phyloP scores from a whole-genome alignment of 2,888 invertebrate genomes.

The Oeneis ivallda region DNA sequence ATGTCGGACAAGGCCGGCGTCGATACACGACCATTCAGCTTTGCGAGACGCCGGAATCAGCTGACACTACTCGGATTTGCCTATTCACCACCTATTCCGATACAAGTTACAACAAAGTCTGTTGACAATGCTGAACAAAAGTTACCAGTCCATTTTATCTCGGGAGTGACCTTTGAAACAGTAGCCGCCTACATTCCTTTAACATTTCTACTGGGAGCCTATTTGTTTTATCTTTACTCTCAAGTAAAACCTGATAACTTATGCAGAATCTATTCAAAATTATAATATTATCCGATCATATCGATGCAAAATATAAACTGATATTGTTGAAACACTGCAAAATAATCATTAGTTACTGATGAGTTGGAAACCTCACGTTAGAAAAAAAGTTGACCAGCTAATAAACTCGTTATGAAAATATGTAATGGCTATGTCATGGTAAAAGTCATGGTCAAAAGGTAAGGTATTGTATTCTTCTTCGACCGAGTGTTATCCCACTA shows the following conservation, averaged over 20 bases:
- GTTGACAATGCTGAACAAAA: constrained; percentile 29
- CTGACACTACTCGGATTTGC: constrained; percentile 52
- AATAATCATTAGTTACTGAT: too few species aligned
- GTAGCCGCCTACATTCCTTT: background rate
- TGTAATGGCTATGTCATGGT: too few species aligned
- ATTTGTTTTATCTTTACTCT: background rate
- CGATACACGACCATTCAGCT: constrained; percentile 44
- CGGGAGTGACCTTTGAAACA: constrained; percentile 14
- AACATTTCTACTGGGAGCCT: background rate
- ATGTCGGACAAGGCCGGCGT: constrained; percentile 62
- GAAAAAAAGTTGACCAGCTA: too few species aligned
- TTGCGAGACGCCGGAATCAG: constrained; percentile 56
- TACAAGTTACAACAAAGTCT: constrained; percentile 28
- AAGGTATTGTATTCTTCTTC: too few species aligned
- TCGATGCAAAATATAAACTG: too few species aligned
- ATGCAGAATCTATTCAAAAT: background rate
- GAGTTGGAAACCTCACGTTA: too few species aligned
- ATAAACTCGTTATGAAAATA: too few species aligned
- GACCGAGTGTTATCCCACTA: too few species aligned
- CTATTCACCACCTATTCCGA: constrained; percentile 32
- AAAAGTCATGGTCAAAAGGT: too few species aligned
- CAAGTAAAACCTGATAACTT: background rate
- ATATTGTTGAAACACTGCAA: too few species aligned
- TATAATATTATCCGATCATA: too few species aligned
- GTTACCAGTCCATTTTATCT: constrained; percentile 6